Conservation (phyloP, 2,888 invertebrate genomes). For the Orchestes rusci region DNA sequence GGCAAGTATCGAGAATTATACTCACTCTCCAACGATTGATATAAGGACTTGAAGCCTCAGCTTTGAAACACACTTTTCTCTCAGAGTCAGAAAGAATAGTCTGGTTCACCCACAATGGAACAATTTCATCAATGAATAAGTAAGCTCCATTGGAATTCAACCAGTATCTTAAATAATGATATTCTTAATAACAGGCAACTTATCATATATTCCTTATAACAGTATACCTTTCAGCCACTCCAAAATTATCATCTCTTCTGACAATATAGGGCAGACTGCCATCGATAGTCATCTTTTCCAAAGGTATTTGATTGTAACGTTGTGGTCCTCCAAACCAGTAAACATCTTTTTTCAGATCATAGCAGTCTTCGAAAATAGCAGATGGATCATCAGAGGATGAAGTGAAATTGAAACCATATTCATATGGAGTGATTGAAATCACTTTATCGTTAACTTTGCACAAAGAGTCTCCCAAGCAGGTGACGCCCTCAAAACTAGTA, state of each 20-base stretch:
- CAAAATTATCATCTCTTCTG: conserved; percentile 50
- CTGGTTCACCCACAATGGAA: conserved; percentile 65
- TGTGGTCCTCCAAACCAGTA: conserved; percentile 61
- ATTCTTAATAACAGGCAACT: no score
- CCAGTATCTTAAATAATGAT: conserved; percentile 49
- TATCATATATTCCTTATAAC: no score
- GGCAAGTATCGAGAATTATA: not conserved
- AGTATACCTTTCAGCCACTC: conserved; percentile 54
- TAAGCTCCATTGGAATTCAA: conserved; percentile 63
- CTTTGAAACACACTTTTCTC: conserved; percentile 15
- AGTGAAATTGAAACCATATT: conserved; percentile 20
- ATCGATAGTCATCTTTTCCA: conserved; percentile 49
- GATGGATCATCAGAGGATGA: conserved; percentile 22
- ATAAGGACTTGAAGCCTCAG: conserved; percentile 31
- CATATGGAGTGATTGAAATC: conserved; percentile 9
- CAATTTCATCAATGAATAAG: conserved; percentile 54
- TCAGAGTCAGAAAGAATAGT: conserved; percentile 43
- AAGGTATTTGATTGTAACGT: conserved; percentile 52
- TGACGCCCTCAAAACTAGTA: conserved; percentile 4
- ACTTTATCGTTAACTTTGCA: conserved; percentile 8
- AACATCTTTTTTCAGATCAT: conserved; percentile 38
- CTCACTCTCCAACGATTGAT: conserved; percentile 16
- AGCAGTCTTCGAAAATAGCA: conserved; percentile 42
- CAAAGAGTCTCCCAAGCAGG: conserved; percentile 4
- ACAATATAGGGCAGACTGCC: conserved; percentile 50